phyloP scores from a whole-genome alignment of 2,113 vertebrate species.

The Riparia riparia region DNA sequence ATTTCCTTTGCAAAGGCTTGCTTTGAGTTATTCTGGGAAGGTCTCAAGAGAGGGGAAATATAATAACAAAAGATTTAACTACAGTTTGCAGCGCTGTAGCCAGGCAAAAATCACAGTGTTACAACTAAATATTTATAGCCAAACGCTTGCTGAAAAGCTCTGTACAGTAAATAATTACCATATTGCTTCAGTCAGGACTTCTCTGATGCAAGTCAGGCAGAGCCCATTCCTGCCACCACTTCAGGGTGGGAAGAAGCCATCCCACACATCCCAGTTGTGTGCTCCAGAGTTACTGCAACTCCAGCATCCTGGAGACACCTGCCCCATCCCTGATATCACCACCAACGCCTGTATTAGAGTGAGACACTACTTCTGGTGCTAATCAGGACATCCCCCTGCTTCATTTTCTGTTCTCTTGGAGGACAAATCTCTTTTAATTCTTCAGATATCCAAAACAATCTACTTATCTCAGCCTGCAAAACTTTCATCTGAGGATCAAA shows the following conservation, averaged over 20 bases:
- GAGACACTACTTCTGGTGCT: not conserved
- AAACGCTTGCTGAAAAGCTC: not conserved
- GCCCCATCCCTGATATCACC: not conserved
- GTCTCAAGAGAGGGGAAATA: not conserved
- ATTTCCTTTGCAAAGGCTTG: not conserved
- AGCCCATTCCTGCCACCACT: not conserved
- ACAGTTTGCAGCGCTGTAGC: not conserved
- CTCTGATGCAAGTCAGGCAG: not conserved
- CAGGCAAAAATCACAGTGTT: not conserved
- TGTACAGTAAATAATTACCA: slow-evolving; percentile 15
- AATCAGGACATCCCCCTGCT: not conserved
- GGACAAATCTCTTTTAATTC: slow-evolving; percentile 1
- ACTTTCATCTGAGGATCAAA: slow-evolving; percentile 52
- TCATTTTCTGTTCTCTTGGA: not conserved
- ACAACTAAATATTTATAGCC: slow-evolving; percentile 12
- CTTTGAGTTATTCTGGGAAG: not conserved
- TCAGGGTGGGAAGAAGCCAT: not conserved
- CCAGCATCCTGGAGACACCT: not conserved
- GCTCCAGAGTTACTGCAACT: not conserved
- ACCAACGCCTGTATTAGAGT: too few relatives aligned
- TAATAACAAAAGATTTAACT: not conserved
- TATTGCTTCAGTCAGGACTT: not conserved
- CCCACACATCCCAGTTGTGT: not conserved
- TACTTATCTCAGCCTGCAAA: slow-evolving; percentile 9
- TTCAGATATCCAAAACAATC: not conserved